Evolutionary conservation across 2,113 vertebrate genomes (phyloP), one percentile per base, ranked within the genome.

Genomic region (Pygoscelis antarcticus): DNA sequence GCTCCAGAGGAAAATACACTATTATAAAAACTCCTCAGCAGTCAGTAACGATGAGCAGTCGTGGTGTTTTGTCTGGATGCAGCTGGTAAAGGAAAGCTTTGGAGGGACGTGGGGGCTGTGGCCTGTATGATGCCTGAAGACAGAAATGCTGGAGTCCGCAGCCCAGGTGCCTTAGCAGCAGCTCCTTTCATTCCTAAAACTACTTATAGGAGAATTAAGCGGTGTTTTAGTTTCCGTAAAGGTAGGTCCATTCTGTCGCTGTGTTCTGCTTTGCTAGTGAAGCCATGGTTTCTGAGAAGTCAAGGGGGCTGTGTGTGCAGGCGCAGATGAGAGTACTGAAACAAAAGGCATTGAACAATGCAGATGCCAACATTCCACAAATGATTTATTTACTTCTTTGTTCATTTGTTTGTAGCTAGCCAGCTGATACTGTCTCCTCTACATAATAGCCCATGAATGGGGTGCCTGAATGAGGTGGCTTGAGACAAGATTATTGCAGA

Each of bases 191-290:
- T 99, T 79, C 98, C 98, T 52, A 98, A 98, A 97, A 98, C 97
- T 64, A 98, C 99, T 78, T 98, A 99, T 72, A 97, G 97, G 97
- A 99, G 98, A 98, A 98, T 99, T 91, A 98, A 98, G 85, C 97
- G 98, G 38, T 99, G 99, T 74, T 95, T 99, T 95, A 98, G 97
- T 96, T 98, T 98, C 97, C 98, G 98, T 86, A 98, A 98, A 97
- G 99, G 99, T 99, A 98, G 98, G 99, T 99, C 72, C 49, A 14
- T 14, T 77, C 71, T 92, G 32, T 90, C 1, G 0, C 74, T 66
- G n/a, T 64, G 93, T 77, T 95, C 62, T 87, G 90, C 76, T 83
- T 84, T 90, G 74, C 83, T 91, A 29, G 9, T 21, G 71, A 91
- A 89, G 77, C 80, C 34, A 1, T 22, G 75, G 62, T 62, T 85